Conservation (phyloP, 2,888 invertebrate species). For the Endomychus coccineus region DNA sequence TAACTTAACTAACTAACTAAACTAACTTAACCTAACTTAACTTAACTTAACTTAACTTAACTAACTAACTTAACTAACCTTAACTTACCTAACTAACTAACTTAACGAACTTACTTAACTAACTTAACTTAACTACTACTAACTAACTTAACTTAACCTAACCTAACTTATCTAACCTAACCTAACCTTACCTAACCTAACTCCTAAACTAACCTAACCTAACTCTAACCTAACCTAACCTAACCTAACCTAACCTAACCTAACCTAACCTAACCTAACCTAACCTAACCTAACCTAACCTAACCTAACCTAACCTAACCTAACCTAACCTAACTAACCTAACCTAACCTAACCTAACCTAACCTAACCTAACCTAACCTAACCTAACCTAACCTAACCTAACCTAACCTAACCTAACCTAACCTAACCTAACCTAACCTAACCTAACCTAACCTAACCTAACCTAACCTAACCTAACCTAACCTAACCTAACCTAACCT, state of each 20-base stretch:
- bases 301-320: constrained; percentile 17
- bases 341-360: constrained; percentile 11
- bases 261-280: constrained; percentile 25
- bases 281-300: constrained; percentile 20
- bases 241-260: constrained; percentile 27
- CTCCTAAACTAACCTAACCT: constrained; percentile 8
- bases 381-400: too few species aligned
- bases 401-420: too few species aligned
- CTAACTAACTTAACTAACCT: too few species aligned
- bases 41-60: too few species aligned
- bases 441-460: constrained; percentile 5
- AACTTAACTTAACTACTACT: constrained; percentile 26
- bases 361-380: constrained; percentile 11
- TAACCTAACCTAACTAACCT: constrained; percentile 16
- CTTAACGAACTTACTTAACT: too few species aligned
- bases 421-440: too few species aligned
- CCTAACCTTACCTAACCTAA: constrained; percentile 24
- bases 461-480: constrained; percentile 6
- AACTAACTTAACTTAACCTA: too few species aligned
- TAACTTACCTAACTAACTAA: too few species aligned
- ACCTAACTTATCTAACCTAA: constrained; percentile 27
- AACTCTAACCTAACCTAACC: constrained; percentile 14
- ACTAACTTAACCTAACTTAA: too few species aligned
- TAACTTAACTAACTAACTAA: too few species aligned
- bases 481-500: not conserved